Percentiles rank a stretch among this genome's conserved stretches.
phyloP scores from a whole-genome alignment of 2,888 invertebrate genomes.

The Cabera pusaria region DNA sequence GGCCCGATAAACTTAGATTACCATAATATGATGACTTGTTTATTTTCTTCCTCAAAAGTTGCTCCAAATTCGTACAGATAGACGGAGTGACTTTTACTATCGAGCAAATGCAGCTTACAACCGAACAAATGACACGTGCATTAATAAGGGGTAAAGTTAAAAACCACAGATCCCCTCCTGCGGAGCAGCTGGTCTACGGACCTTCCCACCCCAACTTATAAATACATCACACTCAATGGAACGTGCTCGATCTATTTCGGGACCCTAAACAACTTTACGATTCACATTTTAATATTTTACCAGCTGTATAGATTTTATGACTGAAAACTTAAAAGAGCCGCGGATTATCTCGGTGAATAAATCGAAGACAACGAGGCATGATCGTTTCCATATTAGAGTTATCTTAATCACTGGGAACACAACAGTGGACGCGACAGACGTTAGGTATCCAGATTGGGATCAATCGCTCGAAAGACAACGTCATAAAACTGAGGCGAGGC shows the following conservation, averaged over 20 bases:
- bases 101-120: no score
- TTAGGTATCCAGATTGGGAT: no score
- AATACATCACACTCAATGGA: slow-evolving; percentile 25
- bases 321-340: slow-evolving; percentile 7
- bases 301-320: slow-evolving; percentile 19
- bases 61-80: no score
- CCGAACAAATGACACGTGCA: slow-evolving; percentile 8
- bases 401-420: no score
- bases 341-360: no score
- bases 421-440: no score
- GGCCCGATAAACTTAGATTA: no score
- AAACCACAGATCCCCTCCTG: slow-evolving; percentile 7
- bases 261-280: slow-evolving; percentile 23
- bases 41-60: no score
- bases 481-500: slow-evolving; percentile 13
- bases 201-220: slow-evolving; percentile 21
- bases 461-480: background rate
- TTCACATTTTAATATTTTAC: slow-evolving; percentile 26
- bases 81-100: no score
- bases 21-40: no score
- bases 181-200: slow-evolving; percentile 8
- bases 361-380: no score
- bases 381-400: no score
- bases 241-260: slow-evolving; percentile 24
- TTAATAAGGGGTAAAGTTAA: background rate